Evolutionary conservation across 2,888 invertebrate species (phyloP).

Genomic region (Aleiodes alternator): DNA sequence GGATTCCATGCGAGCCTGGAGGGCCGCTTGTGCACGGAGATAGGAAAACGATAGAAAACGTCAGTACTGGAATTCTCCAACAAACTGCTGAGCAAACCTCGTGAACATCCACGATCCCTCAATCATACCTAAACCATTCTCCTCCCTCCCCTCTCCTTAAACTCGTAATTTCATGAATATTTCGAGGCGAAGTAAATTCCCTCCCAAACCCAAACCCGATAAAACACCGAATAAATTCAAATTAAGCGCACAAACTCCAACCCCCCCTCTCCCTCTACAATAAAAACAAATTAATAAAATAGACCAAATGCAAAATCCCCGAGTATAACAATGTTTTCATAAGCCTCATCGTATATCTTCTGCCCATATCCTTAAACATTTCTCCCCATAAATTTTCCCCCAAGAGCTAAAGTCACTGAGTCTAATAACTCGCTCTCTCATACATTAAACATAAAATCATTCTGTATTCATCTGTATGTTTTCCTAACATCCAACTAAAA

Average conservation of each 20-base stretch:
- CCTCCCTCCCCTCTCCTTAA: constrained; percentile 54
- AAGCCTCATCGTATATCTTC: not conserved
- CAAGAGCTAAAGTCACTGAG: constrained; percentile 49
- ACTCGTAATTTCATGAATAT: constrained; percentile 53
- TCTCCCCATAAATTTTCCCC: constrained; percentile 55
- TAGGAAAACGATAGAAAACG: constrained; percentile 24
- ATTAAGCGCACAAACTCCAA: too few relatives aligned
- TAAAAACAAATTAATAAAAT: too few relatives aligned
- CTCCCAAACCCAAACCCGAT: not conserved
- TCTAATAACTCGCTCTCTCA: constrained; percentile 56
- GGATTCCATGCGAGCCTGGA: constrained; percentile 22
- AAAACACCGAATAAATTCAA: too few relatives aligned
- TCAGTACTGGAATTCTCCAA: constrained; percentile 18
- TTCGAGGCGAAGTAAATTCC: constrained; percentile 24
- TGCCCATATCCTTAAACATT: constrained; percentile 49
- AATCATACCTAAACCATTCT: constrained; percentile 43
- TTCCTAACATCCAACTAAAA: constrained; percentile 26
- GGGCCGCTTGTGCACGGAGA: not conserved
- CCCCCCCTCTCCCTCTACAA: too few relatives aligned
- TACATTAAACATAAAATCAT: constrained; percentile 58
- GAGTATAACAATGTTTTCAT: constrained; percentile 24
- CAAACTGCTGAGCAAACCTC: constrained; percentile 19
- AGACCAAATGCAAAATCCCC: not conserved
- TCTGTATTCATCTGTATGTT: constrained; percentile 56
- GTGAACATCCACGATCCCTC: not conserved